These are phyloP conservation scores for Tiaroga cobitis DNA, from an alignment of 2,797 vertebrate genomes.

Conservation along the genomic window DNA sequence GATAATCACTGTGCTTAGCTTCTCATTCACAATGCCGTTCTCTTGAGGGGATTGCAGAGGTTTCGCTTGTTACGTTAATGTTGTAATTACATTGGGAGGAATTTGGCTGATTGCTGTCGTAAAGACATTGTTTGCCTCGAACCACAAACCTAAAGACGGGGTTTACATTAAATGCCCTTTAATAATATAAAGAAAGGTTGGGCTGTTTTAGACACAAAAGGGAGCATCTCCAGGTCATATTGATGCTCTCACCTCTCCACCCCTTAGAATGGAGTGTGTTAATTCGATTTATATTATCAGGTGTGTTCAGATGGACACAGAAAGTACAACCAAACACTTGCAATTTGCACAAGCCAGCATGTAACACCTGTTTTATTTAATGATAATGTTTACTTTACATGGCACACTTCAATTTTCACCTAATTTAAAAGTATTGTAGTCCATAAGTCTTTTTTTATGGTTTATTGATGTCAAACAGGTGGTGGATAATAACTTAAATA, in stretches of 20 bases:
- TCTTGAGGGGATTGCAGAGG: conserved; percentile 11
- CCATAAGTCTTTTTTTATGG: neutral
- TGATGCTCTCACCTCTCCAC: neutral
- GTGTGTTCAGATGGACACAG: neutral
- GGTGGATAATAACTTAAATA: too few species aligned
- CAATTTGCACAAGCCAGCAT: neutral
- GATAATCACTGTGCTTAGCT: conserved; percentile 45
- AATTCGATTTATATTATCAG: neutral
- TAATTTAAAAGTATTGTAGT: neutral
- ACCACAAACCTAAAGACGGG: neutral
- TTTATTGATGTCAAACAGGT: too few species aligned
- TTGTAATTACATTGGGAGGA: conserved; percentile 46
- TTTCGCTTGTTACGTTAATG: conserved; percentile 27
- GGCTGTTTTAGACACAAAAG: neutral
- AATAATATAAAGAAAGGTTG: neutral
- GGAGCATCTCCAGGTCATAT: neutral
- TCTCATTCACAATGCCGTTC: conserved; percentile 26
- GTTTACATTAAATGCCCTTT: neutral
- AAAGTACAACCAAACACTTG: neutral
- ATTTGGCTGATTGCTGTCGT: conserved; percentile 23
- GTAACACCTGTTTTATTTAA: neutral
- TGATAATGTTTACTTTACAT: neutral
- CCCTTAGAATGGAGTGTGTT: neutral
- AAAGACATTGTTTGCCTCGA: conserved; percentile 14
- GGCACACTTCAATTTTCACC: neutral